Evolutionary conservation across 2,113 vertebrate genomes (phyloP).

Genomic region (Myodes glareolus): DNA sequence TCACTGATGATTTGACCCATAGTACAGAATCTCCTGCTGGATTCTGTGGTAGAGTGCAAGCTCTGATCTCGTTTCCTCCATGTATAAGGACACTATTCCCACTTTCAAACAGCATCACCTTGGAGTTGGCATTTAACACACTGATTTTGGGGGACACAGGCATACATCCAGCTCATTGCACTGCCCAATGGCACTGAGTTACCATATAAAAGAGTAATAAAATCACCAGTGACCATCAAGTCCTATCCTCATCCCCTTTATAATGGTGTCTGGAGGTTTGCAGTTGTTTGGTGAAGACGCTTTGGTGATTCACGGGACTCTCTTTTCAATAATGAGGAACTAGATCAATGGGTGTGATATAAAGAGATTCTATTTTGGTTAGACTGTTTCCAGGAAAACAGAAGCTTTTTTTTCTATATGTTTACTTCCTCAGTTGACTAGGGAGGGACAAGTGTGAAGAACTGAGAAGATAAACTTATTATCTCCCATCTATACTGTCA

Average conservation of each 20-base stretch:
- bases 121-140: not conserved
- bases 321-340: slow-evolving; percentile 23
- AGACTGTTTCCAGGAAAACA: slow-evolving; percentile 18
- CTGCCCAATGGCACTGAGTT: not conserved
- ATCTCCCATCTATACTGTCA: not conserved
- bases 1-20: not conserved
- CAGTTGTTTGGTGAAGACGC: not conserved
- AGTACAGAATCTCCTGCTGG: not conserved
- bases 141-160: not conserved
- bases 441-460: not conserved
- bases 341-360: not conserved
- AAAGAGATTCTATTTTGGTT: not conserved
- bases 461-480: not conserved
- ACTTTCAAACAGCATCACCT: not conserved
- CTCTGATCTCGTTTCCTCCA: not conserved
- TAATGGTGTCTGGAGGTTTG: not conserved
- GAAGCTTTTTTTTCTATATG: not conserved
- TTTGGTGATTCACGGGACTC: not conserved
- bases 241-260: not conserved
- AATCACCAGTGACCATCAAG: not conserved
- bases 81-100: not conserved
- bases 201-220: not conserved
- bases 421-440: slow-evolving; percentile 8
- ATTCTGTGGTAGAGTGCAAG: not conserved
- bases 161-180: too few relatives aligned